Evolutionary conservation across 2,113 vertebrate genomes (phyloP).

Genomic region (Pomatorhinus ruficollis): DNA sequence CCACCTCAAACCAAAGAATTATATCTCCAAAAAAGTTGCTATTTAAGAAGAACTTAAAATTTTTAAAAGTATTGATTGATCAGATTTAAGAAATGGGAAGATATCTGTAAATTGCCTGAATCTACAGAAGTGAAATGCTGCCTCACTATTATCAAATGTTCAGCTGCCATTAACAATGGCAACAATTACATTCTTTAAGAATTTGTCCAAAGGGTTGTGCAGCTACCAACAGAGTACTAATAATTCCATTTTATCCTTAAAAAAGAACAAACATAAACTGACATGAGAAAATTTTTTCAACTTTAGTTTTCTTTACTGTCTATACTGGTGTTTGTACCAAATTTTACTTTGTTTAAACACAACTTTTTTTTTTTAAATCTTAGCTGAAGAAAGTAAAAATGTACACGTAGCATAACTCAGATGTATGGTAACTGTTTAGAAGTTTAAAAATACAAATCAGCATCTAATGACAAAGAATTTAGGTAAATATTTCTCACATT

Average conservation of each 20-base stretch:
- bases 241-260: neutral
- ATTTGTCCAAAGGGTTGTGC: neutral
- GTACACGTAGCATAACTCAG: neutral
- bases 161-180: neutral
- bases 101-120: neutral
- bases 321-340: neutral
- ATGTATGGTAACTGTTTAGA: neutral
- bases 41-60: neutral
- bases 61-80: neutral
- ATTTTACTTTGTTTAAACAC: neutral
- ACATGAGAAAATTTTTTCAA: neutral
- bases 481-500: neutral
- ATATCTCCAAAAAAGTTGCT: neutral
- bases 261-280: neutral
- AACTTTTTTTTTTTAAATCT: neutral
- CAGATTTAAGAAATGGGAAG: neutral
- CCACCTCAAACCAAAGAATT: neutral
- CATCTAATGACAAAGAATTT: neutral
- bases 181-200: neutral
- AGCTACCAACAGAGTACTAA: neutral
- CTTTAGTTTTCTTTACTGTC: neutral
- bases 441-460: neutral
- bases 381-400: neutral
- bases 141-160: neutral
- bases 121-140: neutral